Evolutionary conservation across 1,140 invertebrate genomes (phyloP), one percentile per base, ranked within the genome.

Genomic region (Musca domestica): DNA sequence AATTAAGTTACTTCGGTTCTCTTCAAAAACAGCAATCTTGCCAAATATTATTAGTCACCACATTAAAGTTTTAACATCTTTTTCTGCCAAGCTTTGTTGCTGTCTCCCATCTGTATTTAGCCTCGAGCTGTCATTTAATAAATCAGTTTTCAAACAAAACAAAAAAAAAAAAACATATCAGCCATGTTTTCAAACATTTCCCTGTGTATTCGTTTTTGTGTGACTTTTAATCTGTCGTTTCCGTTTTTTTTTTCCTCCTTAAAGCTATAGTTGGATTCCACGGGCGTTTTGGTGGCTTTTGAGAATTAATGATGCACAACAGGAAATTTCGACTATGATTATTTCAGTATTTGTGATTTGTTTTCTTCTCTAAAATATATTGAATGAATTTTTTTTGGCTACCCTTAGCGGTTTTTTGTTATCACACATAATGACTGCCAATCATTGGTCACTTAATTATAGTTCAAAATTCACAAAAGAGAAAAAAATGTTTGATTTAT

Each of bases 51-150:
- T 41, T 41, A 41, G 34, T 41, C 34, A 41, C 34, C 34, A 41
- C 10, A 41, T 41, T 41, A 41, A 41, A 41, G 34, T 41, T 41
- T 41, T 41, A 41, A 41, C 34, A 41, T 41, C 34, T 41, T 41
- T 41, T 41, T 41, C 34, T 7, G 34, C 34, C 10, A 41, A 41
- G 34, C 34, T 58, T 17, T 58, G 15, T 56, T 56, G n/a, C n/a
- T n/a, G n/a, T 30, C 12, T 56, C 10, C n/a, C 41, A 19, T 34
- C 19, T 41, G n/a, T 34, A 10, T 61, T 34, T 61, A 61, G 56
- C 56, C 56, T 61, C 56, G 56, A 61, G 56, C 56, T 61, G 56
- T 61, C 56, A 61, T 61, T 61, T 61, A 61, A 61, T 61, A 61
- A 61, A 61, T 61, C 56, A 61, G 56, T 61, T 61, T 19, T 61